Evolutionary conservation across 1,140 invertebrate genomes (phyloP).

Genomic region (Drosophila orena): DNA sequence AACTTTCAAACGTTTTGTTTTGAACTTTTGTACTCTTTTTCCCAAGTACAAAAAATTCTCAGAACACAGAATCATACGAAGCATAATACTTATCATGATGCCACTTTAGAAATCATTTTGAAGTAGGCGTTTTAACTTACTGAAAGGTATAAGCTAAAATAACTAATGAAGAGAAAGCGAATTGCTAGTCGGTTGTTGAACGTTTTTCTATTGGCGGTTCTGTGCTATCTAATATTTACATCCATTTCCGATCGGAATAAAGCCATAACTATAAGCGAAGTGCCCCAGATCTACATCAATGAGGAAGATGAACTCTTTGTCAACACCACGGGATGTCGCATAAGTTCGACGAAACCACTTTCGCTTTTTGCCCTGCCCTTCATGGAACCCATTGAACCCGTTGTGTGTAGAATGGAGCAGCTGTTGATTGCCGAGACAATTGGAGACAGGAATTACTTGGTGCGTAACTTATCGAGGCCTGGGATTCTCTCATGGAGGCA

Average conservation of each 20-base stretch:
- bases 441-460: constrained; percentile 8
- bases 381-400: not conserved
- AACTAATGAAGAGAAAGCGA: not conserved
- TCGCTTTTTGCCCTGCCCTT: not conserved
- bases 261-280: not conserved
- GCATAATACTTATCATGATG: not conserved
- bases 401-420: constrained; percentile 6
- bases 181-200: not conserved
- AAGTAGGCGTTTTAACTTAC: not conserved
- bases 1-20: not conserved
- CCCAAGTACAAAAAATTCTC: too few species aligned
- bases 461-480: not conserved
- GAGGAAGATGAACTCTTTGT: constrained; percentile 3
- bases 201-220: not conserved
- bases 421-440: constrained; percentile 1
- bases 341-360: constrained; percentile 9
- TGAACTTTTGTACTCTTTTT: too few species aligned
- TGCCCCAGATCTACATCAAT: not conserved
- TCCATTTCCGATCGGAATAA: not conserved
- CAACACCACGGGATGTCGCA: constrained; percentile 20
- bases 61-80: too few species aligned
- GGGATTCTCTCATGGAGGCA: not conserved
- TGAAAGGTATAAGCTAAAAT: not conserved
- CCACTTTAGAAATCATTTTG: not conserved
- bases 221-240: not conserved